A percentile compares a stretch with the other conserved stretches of the same genome.
Evolutionary conservation across 2,888 invertebrate species (phyloP).

Genomic region (Taenaris catops): DNA sequence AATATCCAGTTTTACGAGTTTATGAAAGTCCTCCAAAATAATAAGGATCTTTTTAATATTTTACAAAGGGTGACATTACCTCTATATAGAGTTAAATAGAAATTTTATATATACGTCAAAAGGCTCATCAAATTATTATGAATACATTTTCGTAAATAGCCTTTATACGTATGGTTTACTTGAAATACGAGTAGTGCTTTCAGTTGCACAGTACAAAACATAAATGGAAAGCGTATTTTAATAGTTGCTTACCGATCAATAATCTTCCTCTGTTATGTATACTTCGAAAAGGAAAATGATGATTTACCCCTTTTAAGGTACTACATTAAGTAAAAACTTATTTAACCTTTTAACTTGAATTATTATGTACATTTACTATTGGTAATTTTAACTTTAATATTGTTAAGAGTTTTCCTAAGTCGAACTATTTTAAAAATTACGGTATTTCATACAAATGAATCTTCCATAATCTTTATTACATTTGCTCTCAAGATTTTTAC

Average conservation of each 20-base stretch:
- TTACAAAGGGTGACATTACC: conserved; percentile 49
- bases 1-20: conserved; percentile 42
- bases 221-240: conserved; percentile 17
- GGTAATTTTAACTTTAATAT: conserved; percentile 21
- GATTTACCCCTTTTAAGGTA: conserved; percentile 20
- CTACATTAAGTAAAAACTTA: conserved; percentile 17
- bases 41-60: conserved; percentile 42
- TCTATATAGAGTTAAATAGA: conserved; percentile 65
- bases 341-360: conserved; percentile 21
- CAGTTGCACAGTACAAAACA: conserved; percentile 27
- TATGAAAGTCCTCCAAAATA: conserved; percentile 56
- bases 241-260: conserved; percentile 17
- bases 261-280: conserved; percentile 20
- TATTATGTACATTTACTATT: conserved; percentile 20
- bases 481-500: conserved; percentile 10
- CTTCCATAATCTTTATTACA: conserved; percentile 8
- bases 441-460: conserved; percentile 5
- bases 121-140: conserved; percentile 43
- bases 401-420: conserved; percentile 24
- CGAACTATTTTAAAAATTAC: conserved; percentile 18
- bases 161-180: conserved; percentile 24
- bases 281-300: conserved; percentile 16
- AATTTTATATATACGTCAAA: conserved; percentile 53
- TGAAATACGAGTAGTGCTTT: conserved; percentile 25
- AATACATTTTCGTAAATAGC: conserved; percentile 27